These are phyloP conservation scores for Tetraneura akinire DNA, from an alignment of 1,140 invertebrate species.

Conservation along the genomic window DNA sequence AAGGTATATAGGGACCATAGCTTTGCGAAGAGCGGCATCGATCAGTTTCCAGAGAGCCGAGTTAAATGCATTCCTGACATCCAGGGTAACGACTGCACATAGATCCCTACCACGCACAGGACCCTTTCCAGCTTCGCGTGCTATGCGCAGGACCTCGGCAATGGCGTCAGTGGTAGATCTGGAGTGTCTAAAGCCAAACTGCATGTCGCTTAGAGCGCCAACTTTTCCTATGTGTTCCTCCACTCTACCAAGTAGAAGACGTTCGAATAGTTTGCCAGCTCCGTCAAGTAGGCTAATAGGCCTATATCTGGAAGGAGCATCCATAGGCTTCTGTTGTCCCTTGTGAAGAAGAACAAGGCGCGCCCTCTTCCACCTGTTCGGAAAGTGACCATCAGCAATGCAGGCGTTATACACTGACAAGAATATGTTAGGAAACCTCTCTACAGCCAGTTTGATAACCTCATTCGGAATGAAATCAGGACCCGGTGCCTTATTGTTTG, in stretches of 20 bases:
- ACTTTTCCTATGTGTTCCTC: neutral
- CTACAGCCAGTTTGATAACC: neutral
- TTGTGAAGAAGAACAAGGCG: neutral
- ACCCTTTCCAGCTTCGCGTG: neutral
- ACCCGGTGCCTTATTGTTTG: neutral
- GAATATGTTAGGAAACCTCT: neutral
- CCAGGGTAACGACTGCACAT: neutral
- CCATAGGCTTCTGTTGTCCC: neutral
- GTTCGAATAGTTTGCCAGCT: neutral
- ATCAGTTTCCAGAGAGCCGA: no score
- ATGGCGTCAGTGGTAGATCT: constrained; percentile 15
- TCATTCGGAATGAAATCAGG: neutral
- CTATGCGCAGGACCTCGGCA: neutral
- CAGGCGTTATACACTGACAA: neutral
- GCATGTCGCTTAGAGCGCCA: neutral
- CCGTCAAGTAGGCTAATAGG: neutral
- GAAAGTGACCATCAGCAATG: neutral
- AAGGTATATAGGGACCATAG: no score
- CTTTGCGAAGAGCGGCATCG: no score
- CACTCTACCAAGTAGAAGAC: neutral
- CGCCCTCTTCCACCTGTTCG: neutral
- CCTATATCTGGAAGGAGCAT: neutral
- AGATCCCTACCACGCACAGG: neutral
- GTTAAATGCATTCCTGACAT: constrained; percentile 28
- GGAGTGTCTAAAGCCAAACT: constrained; percentile 6